Conservation (phyloP, 2,797 vertebrate species). For the Pipistrellus pygmaeus region DNA sequence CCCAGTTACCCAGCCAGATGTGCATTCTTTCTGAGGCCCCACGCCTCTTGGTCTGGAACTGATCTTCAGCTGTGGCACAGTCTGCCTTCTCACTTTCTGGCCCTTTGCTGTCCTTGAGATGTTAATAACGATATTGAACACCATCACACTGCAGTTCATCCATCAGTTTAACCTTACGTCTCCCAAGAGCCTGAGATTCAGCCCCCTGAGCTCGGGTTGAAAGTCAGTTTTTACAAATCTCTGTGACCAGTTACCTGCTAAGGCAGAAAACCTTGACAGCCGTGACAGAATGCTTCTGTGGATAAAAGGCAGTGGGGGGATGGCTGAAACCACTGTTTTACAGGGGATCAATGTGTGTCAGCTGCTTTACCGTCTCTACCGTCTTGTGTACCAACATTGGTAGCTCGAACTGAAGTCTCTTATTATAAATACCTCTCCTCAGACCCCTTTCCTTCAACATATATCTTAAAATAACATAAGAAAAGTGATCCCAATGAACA, state of each 20-base stretch:
- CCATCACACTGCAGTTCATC: slow-evolving; percentile 66
- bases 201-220: slow-evolving; percentile 65
- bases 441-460: neutral
- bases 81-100: neutral
- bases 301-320: slow-evolving; percentile 74
- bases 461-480: slow-evolving; percentile 42
- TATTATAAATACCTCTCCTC: slow-evolving; percentile 44
- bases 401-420: slow-evolving; percentile 54
- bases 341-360: slow-evolving; percentile 77
- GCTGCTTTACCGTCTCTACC: slow-evolving; percentile 51
- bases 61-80: neutral
- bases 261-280: slow-evolving; percentile 75
- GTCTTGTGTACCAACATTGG: slow-evolving; percentile 56
- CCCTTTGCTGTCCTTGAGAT: neutral
- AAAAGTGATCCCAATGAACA: neutral
- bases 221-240: slow-evolving; percentile 81
- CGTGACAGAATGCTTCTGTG: slow-evolving; percentile 78
- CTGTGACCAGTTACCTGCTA: slow-evolving; percentile 72
- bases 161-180: slow-evolving; percentile 81
- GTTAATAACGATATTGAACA: slow-evolving; percentile 60
- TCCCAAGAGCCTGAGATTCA: slow-evolving; percentile 74
- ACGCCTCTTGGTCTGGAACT: neutral
- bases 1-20: neutral
- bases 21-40: neutral
- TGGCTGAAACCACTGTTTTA: slow-evolving; percentile 72